Percentiles rank a stretch among this genome's conserved stretches.
These are phyloP conservation scores for Amazona guildingii DNA, from an alignment of 2,113 vertebrate genomes.

Conservation along the genomic window DNA sequence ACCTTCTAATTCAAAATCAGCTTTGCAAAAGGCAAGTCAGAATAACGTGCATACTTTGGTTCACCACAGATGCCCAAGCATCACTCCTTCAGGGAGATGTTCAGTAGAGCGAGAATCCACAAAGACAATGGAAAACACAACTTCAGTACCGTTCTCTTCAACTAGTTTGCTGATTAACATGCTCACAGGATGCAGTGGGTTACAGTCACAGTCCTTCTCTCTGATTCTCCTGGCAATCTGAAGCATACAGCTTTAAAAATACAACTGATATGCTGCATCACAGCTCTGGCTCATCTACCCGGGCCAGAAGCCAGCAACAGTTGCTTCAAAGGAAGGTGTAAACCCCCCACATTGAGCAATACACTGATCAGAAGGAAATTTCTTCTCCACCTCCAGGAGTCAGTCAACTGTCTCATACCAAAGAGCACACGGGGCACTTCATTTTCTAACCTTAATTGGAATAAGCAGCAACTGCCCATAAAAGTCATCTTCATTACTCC, in stretches of 20 bases:
- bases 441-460: background rate
- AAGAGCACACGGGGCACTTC: rapidly evolving
- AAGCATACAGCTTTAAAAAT: background rate
- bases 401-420: background rate
- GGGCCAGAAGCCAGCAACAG: background rate
- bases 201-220: rapidly evolving
- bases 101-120: background rate
- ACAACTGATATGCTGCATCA: background rate
- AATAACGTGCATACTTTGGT: background rate
- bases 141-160: background rate
- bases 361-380: background rate
- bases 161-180: background rate
- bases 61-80: too few species aligned
- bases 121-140: background rate
- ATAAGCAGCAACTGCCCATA: background rate
- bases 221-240: background rate
- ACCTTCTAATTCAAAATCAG: background rate
- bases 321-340: background rate
- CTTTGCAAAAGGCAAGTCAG: background rate
- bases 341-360: background rate
- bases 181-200: background rate
- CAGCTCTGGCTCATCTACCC: background rate
- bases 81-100: background rate
- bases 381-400: background rate
- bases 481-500: too few species aligned